Base-by-base conservation (phyloP, 2,888 invertebrate species). In the Drosophila helvetica region DNA sequence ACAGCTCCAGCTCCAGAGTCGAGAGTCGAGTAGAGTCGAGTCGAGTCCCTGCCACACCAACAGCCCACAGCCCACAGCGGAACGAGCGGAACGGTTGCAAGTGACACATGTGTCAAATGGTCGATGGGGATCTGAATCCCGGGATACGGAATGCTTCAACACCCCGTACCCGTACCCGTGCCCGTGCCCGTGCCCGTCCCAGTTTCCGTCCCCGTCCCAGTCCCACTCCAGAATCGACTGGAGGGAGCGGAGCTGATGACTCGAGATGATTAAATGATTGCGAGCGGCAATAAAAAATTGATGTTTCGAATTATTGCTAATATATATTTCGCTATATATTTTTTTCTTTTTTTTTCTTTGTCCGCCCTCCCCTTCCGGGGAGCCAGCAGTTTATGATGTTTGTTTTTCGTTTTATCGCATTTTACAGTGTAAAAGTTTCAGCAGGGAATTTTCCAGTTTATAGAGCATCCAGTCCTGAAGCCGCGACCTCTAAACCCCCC, bases 231-330 rank as follows among this genome's bases (percentile, higher is more conserved):
- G n/a, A 18, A 25, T 27, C 57, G 6, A 25, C 57, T 8, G 9
- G 42, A 22, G 38, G 38, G 62, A 59, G 52, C 54, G 22, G 75
- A 75, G 83, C 78, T 82, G 82, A 82, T 85, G 88, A 82, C 82
- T 89, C 74, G 75, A 82, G 88, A 89, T 89, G 85, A 85, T 85
- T 87, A 89, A 85, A 89, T 89, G 89, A 85, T 89, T 89, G 78
- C 82, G 65, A 76, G 73, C 60, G 46, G 79, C 72, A 79, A 85
- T 89, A 85, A 88, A 85, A 85, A 88, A 79, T 77, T 61, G 69
- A 88, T 84, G 82, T 66, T 72, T 85, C 77, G 70, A 80, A 88
- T 87, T 89, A 89, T 89, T 81, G 85, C 87, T 76, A 79, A 81
- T 80, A 82, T 78, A 79, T 72, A 78, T 75, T 61, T 27, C 51